Evolutionary conservation across 2,888 invertebrate genomes (phyloP).

Genomic region (Eristalis tenax): DNA sequence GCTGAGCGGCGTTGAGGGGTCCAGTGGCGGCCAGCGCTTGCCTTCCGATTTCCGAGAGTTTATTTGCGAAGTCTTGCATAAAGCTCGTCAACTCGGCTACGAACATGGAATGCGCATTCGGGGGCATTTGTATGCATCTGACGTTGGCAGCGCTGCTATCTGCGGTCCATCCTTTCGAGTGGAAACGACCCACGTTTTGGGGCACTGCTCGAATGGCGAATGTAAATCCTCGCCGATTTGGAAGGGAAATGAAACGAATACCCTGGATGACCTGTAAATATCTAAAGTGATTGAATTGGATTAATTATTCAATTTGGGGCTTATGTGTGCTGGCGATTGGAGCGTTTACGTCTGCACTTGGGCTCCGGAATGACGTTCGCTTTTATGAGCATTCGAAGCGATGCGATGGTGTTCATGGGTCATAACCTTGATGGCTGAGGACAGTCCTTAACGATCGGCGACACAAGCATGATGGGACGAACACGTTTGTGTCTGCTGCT

Average conservation of each 20-base stretch:
- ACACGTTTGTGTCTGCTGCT: background rate
- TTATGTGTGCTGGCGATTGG: background rate
- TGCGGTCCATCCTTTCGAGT: slow-evolving; percentile 13
- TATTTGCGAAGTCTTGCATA: slow-evolving; percentile 47
- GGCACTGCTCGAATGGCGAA: slow-evolving; percentile 16
- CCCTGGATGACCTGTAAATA: background rate
- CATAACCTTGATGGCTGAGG: background rate
- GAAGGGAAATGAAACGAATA: background rate
- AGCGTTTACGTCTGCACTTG: background rate
- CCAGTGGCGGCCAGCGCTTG: background rate
- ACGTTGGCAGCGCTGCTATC: slow-evolving; percentile 22
- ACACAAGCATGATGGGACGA: background rate
- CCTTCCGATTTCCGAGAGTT: slow-evolving; percentile 30
- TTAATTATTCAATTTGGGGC: background rate
- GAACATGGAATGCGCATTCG: slow-evolving; percentile 32
- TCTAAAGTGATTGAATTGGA: background rate
- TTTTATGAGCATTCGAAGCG: background rate
- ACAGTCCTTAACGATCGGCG: background rate
- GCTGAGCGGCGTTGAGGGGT: background rate
- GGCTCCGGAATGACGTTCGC: background rate
- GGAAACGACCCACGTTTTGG: slow-evolving; percentile 10
- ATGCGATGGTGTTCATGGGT: background rate
- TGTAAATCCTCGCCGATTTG: slow-evolving; percentile 10
- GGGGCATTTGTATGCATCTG: slow-evolving; percentile 13
- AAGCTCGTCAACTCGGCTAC: slow-evolving; percentile 20